These are phyloP conservation scores for Pipistrellus pipistrellus DNA, from an alignment of 2,797 vertebrate genomes.

Conservation along the genomic window DNA sequence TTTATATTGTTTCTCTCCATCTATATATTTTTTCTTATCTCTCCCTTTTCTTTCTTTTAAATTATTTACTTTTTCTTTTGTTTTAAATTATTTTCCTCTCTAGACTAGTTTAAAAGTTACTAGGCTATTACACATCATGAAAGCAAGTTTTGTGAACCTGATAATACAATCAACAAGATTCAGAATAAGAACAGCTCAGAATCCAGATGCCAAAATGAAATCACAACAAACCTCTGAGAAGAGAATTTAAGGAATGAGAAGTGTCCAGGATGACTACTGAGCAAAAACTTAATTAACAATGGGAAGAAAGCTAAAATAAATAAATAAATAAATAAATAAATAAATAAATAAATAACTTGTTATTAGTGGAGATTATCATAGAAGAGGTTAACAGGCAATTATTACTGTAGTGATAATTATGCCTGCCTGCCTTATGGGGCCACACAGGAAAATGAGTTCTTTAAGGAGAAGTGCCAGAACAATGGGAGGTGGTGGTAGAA, in stretches of 20 bases:
- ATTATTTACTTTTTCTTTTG: not conserved
- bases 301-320: not conserved
- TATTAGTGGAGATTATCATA: conserved; percentile 42
- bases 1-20: not conserved
- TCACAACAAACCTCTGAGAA: conserved; percentile 53
- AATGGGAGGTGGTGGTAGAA: not conserved
- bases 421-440: conserved; percentile 20
- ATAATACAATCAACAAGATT: conserved; percentile 32
- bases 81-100: not conserved
- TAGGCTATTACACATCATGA: not conserved
- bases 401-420: conserved; percentile 63
- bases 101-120: not conserved
- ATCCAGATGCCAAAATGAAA: conserved; percentile 51
- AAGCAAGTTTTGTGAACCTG: conserved; percentile 56
- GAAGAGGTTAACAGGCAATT: conserved; percentile 36
- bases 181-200: not conserved
- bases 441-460: conserved; percentile 22
- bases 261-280: not conserved
- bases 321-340: not conserved
- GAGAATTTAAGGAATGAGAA: conserved; percentile 56
- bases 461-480: conserved; percentile 42
- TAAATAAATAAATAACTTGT: not conserved
- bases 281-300: conserved; percentile 70
- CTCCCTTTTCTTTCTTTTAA: not conserved
- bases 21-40: not conserved